Conservation (phyloP, 1,140 invertebrate species). For the Apis mellifera region Amel_HAv3.1 CM009935.2:13796001-13796500, state of each 20-base stretch:
- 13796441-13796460: slow-evolving; percentile 27
- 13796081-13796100: background rate
- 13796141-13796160: no score
- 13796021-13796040: no score
- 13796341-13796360: slow-evolving; percentile 13
- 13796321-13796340: slow-evolving; percentile 34
- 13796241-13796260: background rate
- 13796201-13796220: no score
- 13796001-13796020: no score
- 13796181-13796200: no score
- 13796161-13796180: no score
- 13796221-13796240: background rate
- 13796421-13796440: slow-evolving; percentile 49
- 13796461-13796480: slow-evolving; percentile 55
- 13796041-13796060: no score
- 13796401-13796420: slow-evolving; percentile 59
- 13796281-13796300: background rate
- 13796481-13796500: slow-evolving; percentile 70
- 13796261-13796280: slow-evolving; percentile 3
- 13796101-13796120: no score
- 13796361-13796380: slow-evolving; percentile 49
- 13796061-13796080: no score
- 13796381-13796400: slow-evolving; percentile 56
- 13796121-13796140: no score
- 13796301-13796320: slow-evolving; percentile 26